These are phyloP conservation scores for Lindbergichthys nudifrons DNA, from an alignment of 2,797 vertebrate species.

Conservation along the genomic window DNA sequence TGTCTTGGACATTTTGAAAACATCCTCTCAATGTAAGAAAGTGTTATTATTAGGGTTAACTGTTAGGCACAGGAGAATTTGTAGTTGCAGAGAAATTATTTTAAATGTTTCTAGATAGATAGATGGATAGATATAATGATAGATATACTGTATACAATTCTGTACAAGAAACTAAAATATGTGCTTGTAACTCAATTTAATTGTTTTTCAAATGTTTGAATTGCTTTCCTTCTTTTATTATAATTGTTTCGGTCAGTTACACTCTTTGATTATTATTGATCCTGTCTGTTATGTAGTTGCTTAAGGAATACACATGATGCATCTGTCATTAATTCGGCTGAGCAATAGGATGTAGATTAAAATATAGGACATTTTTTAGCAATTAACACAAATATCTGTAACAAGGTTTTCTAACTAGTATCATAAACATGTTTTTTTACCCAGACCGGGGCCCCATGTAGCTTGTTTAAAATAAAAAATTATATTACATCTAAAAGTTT, in stretches of 20 bases:
- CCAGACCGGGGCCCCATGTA: background rate
- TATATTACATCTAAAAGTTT: background rate
- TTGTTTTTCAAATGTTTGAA: background rate
- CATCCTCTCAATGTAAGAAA: background rate
- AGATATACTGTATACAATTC: background rate
- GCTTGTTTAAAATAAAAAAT: background rate
- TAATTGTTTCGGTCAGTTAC: background rate
- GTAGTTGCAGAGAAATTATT: background rate
- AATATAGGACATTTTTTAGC: background rate
- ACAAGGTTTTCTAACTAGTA: background rate
- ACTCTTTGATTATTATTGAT: background rate
- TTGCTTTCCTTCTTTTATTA: background rate
- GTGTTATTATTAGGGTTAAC: background rate
- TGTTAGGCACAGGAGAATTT: background rate
- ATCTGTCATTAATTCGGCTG: background rate
- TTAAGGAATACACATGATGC: background rate
- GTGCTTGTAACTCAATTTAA: background rate
- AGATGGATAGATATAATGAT: no score
- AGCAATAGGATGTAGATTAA: background rate
- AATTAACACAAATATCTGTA: background rate
- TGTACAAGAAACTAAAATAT: background rate
- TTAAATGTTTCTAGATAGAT: background rate
- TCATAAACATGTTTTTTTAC: background rate
- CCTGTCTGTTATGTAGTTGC: background rate
- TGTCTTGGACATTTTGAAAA: background rate